Evolutionary conservation across 2,797 vertebrate species (phyloP), one percentile per base, ranked within the genome.

Genomic region (Platalea minor): DNA sequence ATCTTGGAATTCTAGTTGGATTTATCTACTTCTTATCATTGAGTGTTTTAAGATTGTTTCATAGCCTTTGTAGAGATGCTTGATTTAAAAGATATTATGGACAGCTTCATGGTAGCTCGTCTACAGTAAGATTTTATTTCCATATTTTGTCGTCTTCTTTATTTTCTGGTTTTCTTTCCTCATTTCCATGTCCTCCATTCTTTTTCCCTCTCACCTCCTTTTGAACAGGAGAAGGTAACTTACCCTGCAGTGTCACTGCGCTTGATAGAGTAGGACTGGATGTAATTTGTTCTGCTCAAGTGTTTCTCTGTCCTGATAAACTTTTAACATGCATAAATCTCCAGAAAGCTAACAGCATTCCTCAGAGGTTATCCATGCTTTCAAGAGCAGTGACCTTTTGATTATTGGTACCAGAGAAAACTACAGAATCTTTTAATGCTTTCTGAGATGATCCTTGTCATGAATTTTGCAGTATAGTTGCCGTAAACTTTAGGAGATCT

Each of bases 381-480:
- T 74, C 35, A 19, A 51, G 78, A 91, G n/a, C 77, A 68, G 77
- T 95, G 93, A 89, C 92, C 91, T 95, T 95, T 68, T 85, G 88
- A 80, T 92, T 85, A 87, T 89, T 89, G 51, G 73, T 74, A 45
- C 41, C 31, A 70, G 67, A 85, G 61, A 70, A 88, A 91, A 65
- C 60, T 75, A 59, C 51, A 72, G 63, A 79, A 77, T 93, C 41
- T 87, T 48, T 11, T 43, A 50, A 45, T 46, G 48, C 46, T 87
- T 89, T 57, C 60, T 54, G 41, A 69, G 45, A 33, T 91, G 48
- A 68, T 94, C 50, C 29, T 31, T 91, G 80, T 64, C 10, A 16
- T 54, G 59, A 94, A 77, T 87, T 94, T 70, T 90, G 67, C 50
- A 76, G 28, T 64, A 28, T 18, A 61, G 67, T 51, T 89, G 46